These are phyloP conservation scores for Florisuga fusca DNA, from an alignment of 2,797 vertebrate genomes.

Conservation along the genomic window DNA sequence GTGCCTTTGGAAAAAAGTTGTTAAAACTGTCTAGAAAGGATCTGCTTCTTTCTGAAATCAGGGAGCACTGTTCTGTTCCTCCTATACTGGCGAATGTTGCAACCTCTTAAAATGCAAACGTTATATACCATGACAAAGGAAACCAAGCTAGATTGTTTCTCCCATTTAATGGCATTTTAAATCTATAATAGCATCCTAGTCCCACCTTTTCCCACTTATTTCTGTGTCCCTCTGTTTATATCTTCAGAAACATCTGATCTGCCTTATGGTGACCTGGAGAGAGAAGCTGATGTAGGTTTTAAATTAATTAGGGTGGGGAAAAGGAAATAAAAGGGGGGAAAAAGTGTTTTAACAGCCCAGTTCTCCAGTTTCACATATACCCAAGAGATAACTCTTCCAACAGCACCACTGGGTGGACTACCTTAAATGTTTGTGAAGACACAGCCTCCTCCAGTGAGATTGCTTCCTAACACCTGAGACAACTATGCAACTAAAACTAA, in stretches of 20 bases:
- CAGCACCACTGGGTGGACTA: background rate
- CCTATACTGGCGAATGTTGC: background rate
- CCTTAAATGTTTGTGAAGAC: background rate
- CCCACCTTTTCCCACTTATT: background rate
- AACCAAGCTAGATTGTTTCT: background rate
- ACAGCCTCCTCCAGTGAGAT: background rate
- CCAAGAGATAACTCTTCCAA: background rate
- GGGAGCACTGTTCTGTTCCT: background rate
- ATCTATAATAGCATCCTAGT: background rate
- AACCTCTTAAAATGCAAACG: background rate
- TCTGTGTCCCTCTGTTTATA: background rate
- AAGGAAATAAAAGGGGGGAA: accelerated
- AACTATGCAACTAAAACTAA: background rate
- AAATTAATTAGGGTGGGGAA: background rate
- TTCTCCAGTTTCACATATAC: background rate
- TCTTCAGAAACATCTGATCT: background rate
- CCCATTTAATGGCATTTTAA: background rate
- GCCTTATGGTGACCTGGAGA: background rate
- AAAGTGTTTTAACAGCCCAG: background rate
- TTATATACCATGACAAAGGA: background rate
- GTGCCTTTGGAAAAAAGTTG: background rate
- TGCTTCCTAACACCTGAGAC: background rate
- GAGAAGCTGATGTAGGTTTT: background rate
- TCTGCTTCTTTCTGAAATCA: background rate
- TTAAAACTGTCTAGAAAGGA: background rate